Evolutionary conservation across 2,113 vertebrate genomes (phyloP).

Genomic region (Nothoprocta pentlandii): DNA sequence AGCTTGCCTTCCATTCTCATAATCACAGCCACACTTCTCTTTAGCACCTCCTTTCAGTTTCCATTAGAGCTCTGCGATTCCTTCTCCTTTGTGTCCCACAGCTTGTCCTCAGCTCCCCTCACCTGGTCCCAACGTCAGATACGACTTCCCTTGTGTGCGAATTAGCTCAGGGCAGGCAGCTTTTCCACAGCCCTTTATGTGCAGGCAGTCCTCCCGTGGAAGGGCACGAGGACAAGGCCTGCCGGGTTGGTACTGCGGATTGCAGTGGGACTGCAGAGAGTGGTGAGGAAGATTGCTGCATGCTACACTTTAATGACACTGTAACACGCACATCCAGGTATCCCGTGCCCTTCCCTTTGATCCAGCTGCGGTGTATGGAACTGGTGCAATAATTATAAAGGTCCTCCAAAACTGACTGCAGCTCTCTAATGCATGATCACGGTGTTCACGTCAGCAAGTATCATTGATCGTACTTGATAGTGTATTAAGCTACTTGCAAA

Average conservation of each 20-base stretch:
- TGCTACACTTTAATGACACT: background rate
- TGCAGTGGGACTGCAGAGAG: background rate
- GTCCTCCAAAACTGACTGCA: background rate
- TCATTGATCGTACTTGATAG: background rate
- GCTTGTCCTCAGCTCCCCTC: constrained; percentile 7
- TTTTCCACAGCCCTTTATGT: background rate
- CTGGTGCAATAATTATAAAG: constrained; percentile 58
- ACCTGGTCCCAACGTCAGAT: background rate
- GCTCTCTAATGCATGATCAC: constrained; percentile 51
- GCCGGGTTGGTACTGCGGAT: background rate
- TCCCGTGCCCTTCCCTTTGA: constrained; percentile 18
- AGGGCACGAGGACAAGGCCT: background rate
- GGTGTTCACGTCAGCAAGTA: constrained; percentile 29
- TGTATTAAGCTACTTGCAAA: background rate
- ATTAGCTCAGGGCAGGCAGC: background rate
- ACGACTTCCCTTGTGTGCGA: background rate
- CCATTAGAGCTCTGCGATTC: background rate
- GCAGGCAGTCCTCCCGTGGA: background rate
- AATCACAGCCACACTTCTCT: background rate
- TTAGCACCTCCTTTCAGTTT: constrained; percentile 1
- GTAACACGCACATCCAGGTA: background rate
- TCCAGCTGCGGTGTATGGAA: background rate
- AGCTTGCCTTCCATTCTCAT: background rate
- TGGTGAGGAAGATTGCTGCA: background rate
- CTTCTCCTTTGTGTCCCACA: background rate